phyloP scores from a whole-genome alignment of 2,797 vertebrate species.

The Antrozous pallidus region DNA sequence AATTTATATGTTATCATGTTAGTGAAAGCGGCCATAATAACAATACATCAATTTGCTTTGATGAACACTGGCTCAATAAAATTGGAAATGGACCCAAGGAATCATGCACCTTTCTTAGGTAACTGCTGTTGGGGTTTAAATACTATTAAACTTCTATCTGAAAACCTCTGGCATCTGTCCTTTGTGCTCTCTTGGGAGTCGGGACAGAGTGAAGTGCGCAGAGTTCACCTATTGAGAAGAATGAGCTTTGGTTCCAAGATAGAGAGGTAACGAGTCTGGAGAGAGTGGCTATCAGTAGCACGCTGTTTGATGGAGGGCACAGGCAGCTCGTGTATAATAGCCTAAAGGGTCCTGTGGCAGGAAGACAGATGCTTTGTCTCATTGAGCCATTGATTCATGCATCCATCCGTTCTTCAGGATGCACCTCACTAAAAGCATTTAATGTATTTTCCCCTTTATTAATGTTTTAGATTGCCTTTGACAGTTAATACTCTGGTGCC shows the following conservation, averaged over 20 bases:
- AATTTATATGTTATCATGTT: neutral
- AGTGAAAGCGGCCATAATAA: neutral
- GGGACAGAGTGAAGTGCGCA: neutral
- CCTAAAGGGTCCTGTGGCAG: no score
- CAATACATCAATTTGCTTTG: neutral
- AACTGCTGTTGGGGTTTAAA: neutral
- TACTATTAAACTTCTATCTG: no score
- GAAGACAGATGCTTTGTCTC: neutral
- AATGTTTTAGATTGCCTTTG: neutral
- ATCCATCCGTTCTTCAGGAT: neutral
- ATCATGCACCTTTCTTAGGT: neutral
- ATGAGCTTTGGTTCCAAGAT: accelerated
- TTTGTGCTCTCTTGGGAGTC: neutral
- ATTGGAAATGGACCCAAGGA: neutral
- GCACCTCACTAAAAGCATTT: neutral
- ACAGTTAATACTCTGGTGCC: neutral
- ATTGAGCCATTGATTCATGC: neutral
- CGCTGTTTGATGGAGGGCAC: neutral
- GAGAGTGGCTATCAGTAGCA: neutral
- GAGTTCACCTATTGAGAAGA: neutral
- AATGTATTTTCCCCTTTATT: neutral
- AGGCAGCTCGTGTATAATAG: neutral
- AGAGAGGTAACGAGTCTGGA: accelerated
- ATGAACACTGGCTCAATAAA: neutral
- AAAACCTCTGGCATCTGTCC: no score